Evolutionary conservation across 2,797 vertebrate genomes (phyloP).

Genomic region (Rhinichthys osculus): DNA sequence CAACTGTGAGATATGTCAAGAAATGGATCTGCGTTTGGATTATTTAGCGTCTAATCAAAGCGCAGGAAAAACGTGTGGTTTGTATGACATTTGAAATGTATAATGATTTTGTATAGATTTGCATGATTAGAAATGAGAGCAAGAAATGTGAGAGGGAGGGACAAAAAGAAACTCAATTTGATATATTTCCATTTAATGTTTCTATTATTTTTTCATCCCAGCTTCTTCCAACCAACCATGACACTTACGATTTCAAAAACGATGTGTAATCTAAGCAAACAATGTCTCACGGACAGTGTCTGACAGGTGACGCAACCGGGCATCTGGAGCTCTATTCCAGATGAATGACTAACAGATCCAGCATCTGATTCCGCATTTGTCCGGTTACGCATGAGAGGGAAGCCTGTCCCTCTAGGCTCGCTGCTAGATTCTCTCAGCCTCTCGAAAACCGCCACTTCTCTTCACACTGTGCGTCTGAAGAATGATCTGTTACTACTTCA

Average conservation of each 20-base stretch:
- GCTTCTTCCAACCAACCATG: slow-evolving; percentile 44
- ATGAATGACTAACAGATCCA: slow-evolving; percentile 38
- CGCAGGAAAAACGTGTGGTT: neutral
- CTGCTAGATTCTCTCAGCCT: slow-evolving; percentile 29
- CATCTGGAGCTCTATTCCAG: slow-evolving; percentile 38
- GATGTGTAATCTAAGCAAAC: slow-evolving; percentile 46
- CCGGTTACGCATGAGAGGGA: slow-evolving; percentile 46
- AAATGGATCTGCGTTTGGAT: slow-evolving; percentile 56
- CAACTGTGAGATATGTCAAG: slow-evolving; percentile 56
- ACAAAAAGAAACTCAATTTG: neutral
- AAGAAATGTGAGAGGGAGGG: neutral
- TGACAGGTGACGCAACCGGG: slow-evolving; percentile 49
- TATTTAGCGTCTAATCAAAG: slow-evolving; percentile 55
- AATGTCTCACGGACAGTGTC: slow-evolving; percentile 26
- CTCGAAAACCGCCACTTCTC: slow-evolving; percentile 33
- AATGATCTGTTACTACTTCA: slow-evolving; percentile 49
- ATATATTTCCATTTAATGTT: neutral
- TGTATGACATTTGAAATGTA: slow-evolving; percentile 26
- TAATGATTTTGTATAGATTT: slow-evolving; percentile 31
- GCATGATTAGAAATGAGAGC: neutral
- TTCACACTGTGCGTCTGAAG: slow-evolving; percentile 34
- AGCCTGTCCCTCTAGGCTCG: slow-evolving; percentile 30
- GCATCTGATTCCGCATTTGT: slow-evolving; percentile 52
- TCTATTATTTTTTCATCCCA: slow-evolving; percentile 32
- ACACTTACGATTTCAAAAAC: slow-evolving; percentile 29